Conservation (phyloP, 2,113 vertebrate species). For the Lepus timidus region DNA sequence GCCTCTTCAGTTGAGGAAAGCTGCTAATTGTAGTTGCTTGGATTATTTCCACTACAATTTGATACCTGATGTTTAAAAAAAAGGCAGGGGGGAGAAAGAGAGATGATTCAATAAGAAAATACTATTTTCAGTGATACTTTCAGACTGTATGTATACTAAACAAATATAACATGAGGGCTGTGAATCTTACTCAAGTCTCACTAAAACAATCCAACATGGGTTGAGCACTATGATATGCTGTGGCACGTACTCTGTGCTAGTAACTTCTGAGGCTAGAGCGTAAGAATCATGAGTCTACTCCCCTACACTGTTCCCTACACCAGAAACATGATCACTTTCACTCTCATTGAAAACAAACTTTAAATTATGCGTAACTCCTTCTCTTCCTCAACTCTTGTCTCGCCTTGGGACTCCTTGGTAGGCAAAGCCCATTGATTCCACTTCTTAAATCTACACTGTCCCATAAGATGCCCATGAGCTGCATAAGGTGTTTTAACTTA, state of each 20-base stretch:
- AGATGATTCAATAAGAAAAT: constrained; percentile 47
- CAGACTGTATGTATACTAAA: not conserved
- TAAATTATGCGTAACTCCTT: not conserved
- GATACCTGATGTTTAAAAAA: constrained; percentile 92
- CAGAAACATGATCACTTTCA: not conserved
- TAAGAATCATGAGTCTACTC: not conserved
- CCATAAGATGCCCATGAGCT: not conserved
- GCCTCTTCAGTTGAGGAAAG: constrained; percentile 97
- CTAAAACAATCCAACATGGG: not conserved
- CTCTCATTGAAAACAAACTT: not conserved
- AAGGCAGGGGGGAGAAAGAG: constrained; percentile 26
- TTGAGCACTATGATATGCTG: rapidly evolving
- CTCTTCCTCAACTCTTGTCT: too few relatives aligned
- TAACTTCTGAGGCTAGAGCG: not conserved
- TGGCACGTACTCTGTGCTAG: rapidly evolving
- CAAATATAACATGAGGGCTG: not conserved
- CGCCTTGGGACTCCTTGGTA: too few relatives aligned
- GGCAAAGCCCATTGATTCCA: not conserved
- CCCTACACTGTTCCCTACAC: not conserved
- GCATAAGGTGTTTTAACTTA: not conserved
- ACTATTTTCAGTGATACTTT: not conserved
- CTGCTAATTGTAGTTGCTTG: constrained; percentile 98
- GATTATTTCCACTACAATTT: constrained; percentile 99
- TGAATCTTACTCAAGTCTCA: not conserved
- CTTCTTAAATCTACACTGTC: not conserved